Evolutionary conservation across 2,797 vertebrate genomes (phyloP).

Genomic region (Garrulus glandarius): DNA sequence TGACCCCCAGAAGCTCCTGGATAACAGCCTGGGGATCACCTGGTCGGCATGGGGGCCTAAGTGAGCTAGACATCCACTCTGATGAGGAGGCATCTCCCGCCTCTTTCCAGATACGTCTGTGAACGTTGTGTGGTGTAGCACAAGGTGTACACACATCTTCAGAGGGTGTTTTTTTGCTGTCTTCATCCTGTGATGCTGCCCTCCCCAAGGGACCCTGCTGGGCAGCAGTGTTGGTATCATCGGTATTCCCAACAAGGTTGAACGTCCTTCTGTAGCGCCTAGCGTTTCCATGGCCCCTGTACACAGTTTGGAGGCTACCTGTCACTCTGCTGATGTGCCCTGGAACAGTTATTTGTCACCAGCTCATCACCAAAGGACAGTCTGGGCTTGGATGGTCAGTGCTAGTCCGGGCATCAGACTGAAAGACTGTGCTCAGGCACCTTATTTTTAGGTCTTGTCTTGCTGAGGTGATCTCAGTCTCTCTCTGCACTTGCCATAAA

Average conservation of each 20-base stretch:
- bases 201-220: neutral
- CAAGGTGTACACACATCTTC: neutral
- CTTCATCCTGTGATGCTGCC: neutral
- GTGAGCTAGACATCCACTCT: neutral
- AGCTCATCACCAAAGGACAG: neutral
- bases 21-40: rapidly evolving
- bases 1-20: neutral
- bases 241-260: neutral
- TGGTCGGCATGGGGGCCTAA: neutral
- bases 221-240: neutral
- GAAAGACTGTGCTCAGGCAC: neutral
- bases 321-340: neutral
- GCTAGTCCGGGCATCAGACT: neutral
- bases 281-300: rapidly evolving
- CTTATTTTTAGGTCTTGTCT: neutral
- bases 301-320: neutral
- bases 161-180: neutral
- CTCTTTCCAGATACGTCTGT: neutral
- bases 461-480: neutral
- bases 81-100: neutral
- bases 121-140: rapidly evolving
- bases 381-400: neutral
- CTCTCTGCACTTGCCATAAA: neutral
- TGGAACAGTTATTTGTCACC: neutral
- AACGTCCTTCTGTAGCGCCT: neutral